Percentiles rank a stretch among this genome's conserved stretches.
phyloP scores from a whole-genome alignment of 2,888 invertebrate genomes.

The Myathropa florea region DNA sequence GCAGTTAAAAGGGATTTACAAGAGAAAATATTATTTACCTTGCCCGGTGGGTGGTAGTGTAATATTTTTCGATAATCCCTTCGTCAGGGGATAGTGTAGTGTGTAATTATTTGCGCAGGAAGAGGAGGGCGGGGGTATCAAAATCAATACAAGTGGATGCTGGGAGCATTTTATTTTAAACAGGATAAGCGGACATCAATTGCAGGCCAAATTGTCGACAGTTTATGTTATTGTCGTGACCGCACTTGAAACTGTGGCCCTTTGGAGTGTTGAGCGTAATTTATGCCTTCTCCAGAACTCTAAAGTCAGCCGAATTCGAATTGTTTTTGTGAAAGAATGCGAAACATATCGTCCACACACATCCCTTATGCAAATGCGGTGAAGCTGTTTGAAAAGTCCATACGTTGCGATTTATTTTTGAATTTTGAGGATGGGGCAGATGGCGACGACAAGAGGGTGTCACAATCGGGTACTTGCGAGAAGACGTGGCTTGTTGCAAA shows the following conservation, averaged over 20 bases:
- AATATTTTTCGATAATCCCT: conserved; percentile 56
- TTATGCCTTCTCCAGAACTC: background rate
- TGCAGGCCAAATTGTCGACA: conserved; percentile 27
- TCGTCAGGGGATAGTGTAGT: conserved; percentile 20
- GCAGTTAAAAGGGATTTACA: background rate
- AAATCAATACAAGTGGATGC: conserved; percentile 42
- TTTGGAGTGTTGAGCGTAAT: background rate
- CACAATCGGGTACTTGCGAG: background rate
- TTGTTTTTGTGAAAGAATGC: background rate
- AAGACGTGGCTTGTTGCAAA: background rate
- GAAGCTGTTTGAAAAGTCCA: background rate
- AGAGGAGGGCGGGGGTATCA: background rate
- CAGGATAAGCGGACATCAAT: conserved; percentile 24
- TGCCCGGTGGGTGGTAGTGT: conserved; percentile 20
- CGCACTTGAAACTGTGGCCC: conserved; percentile 49
- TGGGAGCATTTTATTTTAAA: background rate
- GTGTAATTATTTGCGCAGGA: conserved; percentile 30
- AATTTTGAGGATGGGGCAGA: background rate
- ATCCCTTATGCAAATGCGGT: background rate
- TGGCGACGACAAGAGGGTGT: background rate
- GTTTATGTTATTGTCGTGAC: conserved; percentile 62
- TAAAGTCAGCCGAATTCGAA: background rate
- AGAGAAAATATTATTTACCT: conserved; percentile 34
- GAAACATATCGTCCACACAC: background rate
- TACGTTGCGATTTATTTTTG: background rate